phyloP scores from a whole-genome alignment of 2,113 vertebrate species.

The Tetraodon nigroviridis region DNA sequence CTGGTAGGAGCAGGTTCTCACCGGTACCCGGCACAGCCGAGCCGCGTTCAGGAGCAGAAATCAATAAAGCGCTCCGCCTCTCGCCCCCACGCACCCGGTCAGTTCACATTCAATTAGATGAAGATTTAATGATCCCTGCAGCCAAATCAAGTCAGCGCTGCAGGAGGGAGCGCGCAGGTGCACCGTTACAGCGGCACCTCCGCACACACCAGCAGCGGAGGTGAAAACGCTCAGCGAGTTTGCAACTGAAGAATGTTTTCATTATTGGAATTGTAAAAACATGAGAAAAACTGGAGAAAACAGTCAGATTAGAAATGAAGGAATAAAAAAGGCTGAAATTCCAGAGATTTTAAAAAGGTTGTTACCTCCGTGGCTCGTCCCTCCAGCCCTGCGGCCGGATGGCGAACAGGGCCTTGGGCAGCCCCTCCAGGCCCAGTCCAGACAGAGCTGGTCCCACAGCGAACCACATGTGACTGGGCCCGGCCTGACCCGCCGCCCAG shows the following conservation, averaged over 20 bases:
- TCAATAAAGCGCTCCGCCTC: slow-evolving; percentile 24
- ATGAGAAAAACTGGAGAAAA: neutral
- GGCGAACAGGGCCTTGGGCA: slow-evolving; percentile 84
- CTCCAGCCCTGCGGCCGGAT: slow-evolving; percentile 90
- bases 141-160: slow-evolving; percentile 19
- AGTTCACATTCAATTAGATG: slow-evolving; percentile 27
- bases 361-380: slow-evolving; percentile 79
- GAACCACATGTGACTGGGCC: slow-evolving; percentile 91
- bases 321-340: too few relatives aligned
- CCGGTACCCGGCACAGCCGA: neutral
- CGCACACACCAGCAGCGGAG: too few relatives aligned
- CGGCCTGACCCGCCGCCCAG: slow-evolving; percentile 79
- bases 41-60: slow-evolving; percentile 2
- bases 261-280: too few relatives aligned
- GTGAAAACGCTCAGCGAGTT: too few relatives aligned
- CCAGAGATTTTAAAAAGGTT: too few relatives aligned
- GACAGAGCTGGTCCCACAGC: slow-evolving; percentile 85
- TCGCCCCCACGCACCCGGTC: slow-evolving; percentile 17
- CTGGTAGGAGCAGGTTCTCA: neutral
- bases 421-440: slow-evolving; percentile 78
- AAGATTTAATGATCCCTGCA: slow-evolving; percentile 24
- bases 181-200: neutral
- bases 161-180: slow-evolving; percentile 16
- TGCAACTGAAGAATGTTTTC: too few relatives aligned
- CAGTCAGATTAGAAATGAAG: neutral